phyloP scores from a whole-genome alignment of 2,888 invertebrate species.

The Vanessa cardui region DNA sequence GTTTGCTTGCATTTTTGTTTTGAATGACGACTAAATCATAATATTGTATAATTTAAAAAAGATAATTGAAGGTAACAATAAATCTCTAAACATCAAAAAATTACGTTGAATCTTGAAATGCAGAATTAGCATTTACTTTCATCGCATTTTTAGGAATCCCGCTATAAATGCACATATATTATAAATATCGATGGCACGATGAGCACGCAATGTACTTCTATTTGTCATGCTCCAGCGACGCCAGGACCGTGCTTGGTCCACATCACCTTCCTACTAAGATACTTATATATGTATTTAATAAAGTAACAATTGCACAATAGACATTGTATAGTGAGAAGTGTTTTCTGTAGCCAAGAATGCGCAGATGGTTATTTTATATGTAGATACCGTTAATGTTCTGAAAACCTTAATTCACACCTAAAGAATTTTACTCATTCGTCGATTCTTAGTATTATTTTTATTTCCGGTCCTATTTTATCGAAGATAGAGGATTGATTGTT shows the following conservation, averaged over 20 bases:
- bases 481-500: no score
- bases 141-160: constrained; percentile 18
- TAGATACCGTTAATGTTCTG: neutral
- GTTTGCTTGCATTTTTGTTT: no score
- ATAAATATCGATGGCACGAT: constrained; percentile 11
- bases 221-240: constrained; percentile 20
- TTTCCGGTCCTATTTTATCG: no score
- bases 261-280: constrained; percentile 10
- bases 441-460: no score
- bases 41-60: no score
- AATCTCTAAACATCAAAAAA: neutral
- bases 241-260: neutral
- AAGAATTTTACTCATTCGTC: no score
- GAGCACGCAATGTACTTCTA: constrained; percentile 28
- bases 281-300: neutral
- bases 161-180: constrained; percentile 19
- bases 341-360: no score
- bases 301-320: neutral
- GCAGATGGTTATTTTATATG: neutral
- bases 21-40: no score
- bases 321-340: no score
- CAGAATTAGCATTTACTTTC: constrained; percentile 16
- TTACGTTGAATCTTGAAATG: neutral
- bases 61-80: no score
- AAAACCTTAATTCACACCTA: no score